Conservation (phyloP, 2,113 vertebrate genomes). For the Eupsittula cactorum region DNA sequence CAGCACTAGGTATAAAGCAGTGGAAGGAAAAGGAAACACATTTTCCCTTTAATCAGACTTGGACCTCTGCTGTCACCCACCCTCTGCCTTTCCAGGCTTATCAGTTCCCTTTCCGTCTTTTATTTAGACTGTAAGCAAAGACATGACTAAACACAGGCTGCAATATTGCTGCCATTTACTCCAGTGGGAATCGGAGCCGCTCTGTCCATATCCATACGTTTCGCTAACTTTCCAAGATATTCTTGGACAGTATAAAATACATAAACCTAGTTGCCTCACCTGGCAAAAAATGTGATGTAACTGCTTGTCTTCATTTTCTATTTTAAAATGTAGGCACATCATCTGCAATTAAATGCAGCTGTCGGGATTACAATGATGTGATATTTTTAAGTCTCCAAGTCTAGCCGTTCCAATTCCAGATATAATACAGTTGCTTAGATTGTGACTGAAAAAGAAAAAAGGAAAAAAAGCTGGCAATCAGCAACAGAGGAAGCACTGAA, state of each 20-base stretch:
- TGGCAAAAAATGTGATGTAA: constrained; percentile 46
- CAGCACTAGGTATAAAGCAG: not conserved
- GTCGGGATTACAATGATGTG: not conserved
- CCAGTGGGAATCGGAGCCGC: not conserved
- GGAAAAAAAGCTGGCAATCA: not conserved
- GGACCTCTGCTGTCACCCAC: not conserved
- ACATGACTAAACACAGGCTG: not conserved
- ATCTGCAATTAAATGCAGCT: constrained; percentile 37
- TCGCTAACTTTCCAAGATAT: constrained; percentile 24
- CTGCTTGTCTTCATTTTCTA: not conserved
- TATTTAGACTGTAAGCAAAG: not conserved
- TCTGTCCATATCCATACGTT: not conserved
- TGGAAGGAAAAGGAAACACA: not conserved
- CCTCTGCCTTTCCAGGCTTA: not conserved
- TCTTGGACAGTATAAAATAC: constrained; percentile 7
- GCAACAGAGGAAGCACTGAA: not conserved
- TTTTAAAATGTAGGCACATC: not conserved
- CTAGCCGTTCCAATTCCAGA: not conserved
- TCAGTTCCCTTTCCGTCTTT: not conserved
- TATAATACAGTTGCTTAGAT: not conserved
- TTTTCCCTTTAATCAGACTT: not conserved
- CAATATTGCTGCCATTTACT: not conserved
- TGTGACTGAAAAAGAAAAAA: not conserved
- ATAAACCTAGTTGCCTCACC: not conserved
- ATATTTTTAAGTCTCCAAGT: not conserved